Percentiles rank a stretch among this genome's conserved stretches.
Conservation (phyloP, 2,113 vertebrate species). For the Fulica atra region DNA sequence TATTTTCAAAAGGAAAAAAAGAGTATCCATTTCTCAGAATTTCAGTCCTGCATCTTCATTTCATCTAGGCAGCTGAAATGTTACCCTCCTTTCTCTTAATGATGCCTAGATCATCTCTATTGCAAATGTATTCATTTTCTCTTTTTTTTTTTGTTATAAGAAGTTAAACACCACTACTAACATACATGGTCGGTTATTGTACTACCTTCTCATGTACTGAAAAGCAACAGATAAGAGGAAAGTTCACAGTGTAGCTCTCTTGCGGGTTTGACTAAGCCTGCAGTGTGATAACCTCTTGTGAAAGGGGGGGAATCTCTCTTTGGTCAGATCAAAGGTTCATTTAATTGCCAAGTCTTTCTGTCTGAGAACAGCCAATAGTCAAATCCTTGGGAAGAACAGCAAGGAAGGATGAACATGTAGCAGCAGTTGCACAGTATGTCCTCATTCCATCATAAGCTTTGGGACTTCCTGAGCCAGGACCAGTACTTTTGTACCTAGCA, state of each 20-base stretch:
- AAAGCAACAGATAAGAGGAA: background rate
- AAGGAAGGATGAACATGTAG: background rate
- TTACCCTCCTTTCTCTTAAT: no score
- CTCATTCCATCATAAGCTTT: background rate
- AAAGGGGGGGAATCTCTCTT: background rate
- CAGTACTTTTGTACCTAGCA: background rate
- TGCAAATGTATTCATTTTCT: background rate
- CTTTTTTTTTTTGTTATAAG: background rate
- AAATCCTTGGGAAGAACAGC: background rate
- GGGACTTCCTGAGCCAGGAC: background rate
- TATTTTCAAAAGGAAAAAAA: background rate
- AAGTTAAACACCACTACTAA: background rate
- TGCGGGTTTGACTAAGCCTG: background rate
- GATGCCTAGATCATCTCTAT: background rate
- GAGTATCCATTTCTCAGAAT: background rate
- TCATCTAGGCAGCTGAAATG: background rate
- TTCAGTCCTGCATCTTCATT: background rate
- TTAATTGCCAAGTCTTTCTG: background rate
- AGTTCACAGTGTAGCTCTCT: background rate
- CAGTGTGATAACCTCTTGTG: background rate
- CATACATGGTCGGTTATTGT: fast-evolving
- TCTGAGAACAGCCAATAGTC: background rate
- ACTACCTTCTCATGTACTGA: background rate
- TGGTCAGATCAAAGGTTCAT: background rate
- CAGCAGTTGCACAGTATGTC: background rate